A percentile compares a stretch with the other conserved stretches of the same genome.
Conservation (phyloP, 2,797 vertebrate genomes). For the Clarias platycephalus region DNA sequence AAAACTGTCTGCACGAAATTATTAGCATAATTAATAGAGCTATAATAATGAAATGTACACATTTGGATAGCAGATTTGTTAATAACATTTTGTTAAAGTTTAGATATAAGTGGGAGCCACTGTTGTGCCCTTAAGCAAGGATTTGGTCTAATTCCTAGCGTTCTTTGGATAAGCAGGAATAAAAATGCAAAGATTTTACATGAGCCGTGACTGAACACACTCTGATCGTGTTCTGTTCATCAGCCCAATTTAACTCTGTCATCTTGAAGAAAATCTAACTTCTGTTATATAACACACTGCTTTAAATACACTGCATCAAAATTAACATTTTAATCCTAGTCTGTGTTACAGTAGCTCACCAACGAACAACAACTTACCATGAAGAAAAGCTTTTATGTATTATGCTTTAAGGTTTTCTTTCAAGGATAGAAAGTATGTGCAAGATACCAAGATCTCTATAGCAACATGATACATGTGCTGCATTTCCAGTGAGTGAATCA, state of each 20-base stretch:
- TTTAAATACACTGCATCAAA: neutral
- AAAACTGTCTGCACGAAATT: neutral
- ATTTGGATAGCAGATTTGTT: neutral
- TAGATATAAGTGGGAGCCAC: neutral
- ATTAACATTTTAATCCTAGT: neutral
- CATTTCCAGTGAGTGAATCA: neutral
- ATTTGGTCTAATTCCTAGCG: neutral
- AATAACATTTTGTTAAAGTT: neutral
- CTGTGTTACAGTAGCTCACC: neutral
- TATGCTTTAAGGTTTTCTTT: neutral
- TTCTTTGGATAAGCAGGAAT: neutral
- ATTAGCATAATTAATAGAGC: neutral
- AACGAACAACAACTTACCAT: neutral
- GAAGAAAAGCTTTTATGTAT: neutral
- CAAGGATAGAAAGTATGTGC: slow-evolving; percentile 56
- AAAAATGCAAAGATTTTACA: neutral
- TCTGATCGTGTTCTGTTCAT: neutral
- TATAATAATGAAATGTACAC: too few relatives aligned
- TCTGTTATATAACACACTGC: neutral
- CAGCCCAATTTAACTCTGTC: neutral
- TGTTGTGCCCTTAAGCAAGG: neutral
- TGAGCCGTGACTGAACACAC: neutral
- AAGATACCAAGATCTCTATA: slow-evolving; percentile 58
- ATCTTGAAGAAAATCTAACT: neutral
- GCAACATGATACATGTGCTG: slow-evolving; percentile 9